These are phyloP conservation scores for Furnarius figulus DNA, from an alignment of 2,113 vertebrate genomes.

Conservation along the genomic window DNA sequence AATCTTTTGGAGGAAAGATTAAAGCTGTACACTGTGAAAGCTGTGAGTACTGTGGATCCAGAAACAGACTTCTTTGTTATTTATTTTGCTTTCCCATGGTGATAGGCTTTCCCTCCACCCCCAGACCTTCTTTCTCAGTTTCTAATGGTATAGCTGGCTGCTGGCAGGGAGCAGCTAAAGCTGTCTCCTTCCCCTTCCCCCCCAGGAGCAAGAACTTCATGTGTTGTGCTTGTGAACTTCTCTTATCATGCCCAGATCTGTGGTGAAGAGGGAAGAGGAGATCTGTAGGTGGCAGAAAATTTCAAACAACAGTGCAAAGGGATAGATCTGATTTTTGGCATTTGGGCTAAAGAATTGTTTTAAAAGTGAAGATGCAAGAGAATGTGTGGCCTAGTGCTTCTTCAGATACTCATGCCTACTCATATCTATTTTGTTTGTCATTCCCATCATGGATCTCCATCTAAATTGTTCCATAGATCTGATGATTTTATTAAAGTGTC, in stretches of 20 bases:
- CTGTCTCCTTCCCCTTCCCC: background rate
- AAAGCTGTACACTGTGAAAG: background rate
- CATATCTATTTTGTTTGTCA: background rate
- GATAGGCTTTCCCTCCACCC: background rate
- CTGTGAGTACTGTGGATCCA: background rate
- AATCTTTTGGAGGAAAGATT: background rate
- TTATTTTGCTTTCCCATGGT: background rate
- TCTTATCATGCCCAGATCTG: background rate
- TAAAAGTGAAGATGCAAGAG: background rate
- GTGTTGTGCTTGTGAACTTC: background rate
- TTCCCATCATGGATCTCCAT: background rate
- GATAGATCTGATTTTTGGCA: background rate
- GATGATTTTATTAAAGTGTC: background rate
- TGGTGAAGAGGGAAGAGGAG: background rate
- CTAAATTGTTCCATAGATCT: background rate
- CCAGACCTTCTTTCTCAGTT: background rate
- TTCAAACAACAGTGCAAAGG: background rate
- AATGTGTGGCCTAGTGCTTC: background rate
- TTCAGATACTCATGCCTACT: background rate
- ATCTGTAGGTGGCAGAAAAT: background rate
- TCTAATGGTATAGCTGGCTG: background rate
- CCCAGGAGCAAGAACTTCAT: background rate
- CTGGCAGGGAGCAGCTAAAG: background rate
- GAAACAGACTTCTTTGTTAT: background rate
- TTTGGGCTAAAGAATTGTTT: background rate